Evolutionary conservation across 2,888 invertebrate genomes (phyloP).

Genomic region (Zygaena filipendulae): DNA sequence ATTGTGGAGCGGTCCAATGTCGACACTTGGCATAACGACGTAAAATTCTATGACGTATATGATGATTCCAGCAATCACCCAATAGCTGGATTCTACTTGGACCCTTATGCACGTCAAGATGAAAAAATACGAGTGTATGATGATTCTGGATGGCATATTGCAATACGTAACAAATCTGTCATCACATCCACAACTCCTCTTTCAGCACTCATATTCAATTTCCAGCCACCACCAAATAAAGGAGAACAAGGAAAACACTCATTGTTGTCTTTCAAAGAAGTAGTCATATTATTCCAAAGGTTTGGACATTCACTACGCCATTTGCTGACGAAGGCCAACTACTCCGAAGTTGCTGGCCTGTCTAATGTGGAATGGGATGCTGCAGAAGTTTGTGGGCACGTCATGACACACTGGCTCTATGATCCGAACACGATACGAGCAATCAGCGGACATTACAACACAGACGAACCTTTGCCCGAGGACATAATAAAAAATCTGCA

Average conservation of each 20-base stretch:
- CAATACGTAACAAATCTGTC: conserved; percentile 78
- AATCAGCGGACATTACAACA: conserved; percentile 81
- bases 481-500: conserved; percentile 73
- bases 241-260: conserved; percentile 69
- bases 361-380: conserved; percentile 96
- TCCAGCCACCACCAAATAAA: conserved; percentile 72
- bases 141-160: conserved; percentile 80
- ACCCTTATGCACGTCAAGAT: conserved; percentile 78
- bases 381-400: conserved; percentile 83
- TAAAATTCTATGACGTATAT: conserved; percentile 83
- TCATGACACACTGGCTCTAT: conserved; percentile 84
- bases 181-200: conserved; percentile 75
- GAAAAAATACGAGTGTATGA: conserved; percentile 71
- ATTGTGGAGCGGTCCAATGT: conserved; percentile 74
- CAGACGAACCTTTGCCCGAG: conserved; percentile 76
- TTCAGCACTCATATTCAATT: conserved; percentile 86
- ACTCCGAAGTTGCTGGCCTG: conserved; percentile 85
- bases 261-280: conserved; percentile 79
- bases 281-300: conserved; percentile 80
- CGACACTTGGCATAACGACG: conserved; percentile 87
- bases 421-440: conserved; percentile 69
- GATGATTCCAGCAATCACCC: conserved; percentile 74
- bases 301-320: conserved; percentile 92
- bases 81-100: conserved; percentile 87
- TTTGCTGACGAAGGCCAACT: conserved; percentile 82